These are phyloP conservation scores for Patella vulgata DNA, from an alignment of 1,140 invertebrate species.

Conservation along the genomic window DNA sequence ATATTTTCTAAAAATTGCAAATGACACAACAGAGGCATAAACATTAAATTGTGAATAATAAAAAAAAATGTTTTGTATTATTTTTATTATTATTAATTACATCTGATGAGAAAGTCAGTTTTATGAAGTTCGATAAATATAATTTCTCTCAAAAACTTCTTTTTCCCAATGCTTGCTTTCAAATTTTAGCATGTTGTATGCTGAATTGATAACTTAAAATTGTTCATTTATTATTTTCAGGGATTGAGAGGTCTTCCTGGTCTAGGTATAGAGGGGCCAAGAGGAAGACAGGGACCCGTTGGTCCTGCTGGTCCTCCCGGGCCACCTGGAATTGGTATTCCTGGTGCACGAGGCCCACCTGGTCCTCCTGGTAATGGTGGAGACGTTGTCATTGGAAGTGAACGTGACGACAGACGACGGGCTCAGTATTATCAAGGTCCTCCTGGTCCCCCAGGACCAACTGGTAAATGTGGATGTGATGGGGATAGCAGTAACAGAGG, in stretches of 20 bases:
- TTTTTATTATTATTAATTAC: too few species aligned
- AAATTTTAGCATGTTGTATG: too few species aligned
- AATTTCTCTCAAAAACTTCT: too few species aligned
- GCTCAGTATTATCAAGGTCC: conserved; percentile 31
- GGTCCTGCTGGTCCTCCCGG: conserved; percentile 29
- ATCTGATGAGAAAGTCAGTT: too few species aligned
- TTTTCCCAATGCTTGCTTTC: too few species aligned
- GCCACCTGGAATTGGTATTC: conserved; percentile 37
- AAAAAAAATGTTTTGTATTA: too few species aligned
- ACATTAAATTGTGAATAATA: too few species aligned
- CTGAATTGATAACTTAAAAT: too few species aligned
- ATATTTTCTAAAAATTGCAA: too few species aligned
- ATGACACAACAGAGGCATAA: too few species aligned
- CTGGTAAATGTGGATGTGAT: conserved; percentile 10
- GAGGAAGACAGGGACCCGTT: conserved; percentile 26
- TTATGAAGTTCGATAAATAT: too few species aligned
- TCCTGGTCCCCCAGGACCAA: conserved; percentile 35
- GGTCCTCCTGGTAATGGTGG: conserved; percentile 60
- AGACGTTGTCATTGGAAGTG: conserved; percentile 3
- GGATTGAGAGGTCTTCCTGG: conserved; percentile 29
- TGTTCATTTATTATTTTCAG: conserved; percentile 11
- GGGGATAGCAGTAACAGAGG: too few species aligned
- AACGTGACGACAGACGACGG: conserved; percentile 69
- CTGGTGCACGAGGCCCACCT: conserved; percentile 34
- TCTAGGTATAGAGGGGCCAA: conserved; percentile 26